Evolutionary conservation across 2,797 vertebrate species (phyloP), one percentile per base, ranked within the genome.

Genomic region (Gastrophryne carolinensis): DNA sequence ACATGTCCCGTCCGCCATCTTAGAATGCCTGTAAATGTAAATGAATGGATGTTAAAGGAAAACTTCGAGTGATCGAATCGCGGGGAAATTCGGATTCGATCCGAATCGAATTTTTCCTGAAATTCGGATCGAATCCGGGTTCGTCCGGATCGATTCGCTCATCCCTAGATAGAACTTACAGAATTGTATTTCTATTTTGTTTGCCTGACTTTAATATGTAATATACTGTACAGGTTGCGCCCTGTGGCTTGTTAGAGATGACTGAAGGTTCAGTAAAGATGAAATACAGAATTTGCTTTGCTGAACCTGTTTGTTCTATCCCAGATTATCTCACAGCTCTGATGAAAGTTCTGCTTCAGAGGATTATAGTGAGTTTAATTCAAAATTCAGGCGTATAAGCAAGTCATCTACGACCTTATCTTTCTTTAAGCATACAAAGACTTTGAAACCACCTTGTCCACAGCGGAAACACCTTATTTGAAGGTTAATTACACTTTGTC

Each of bases 241-340:
- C 6, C 10, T 47, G 24, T 29, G 1, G 24, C 6, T 12, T 54
- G 27, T 17, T 32, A 58, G 29, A 32, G 9, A 3, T 7, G 35
- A 64, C 21, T 44, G 61, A 26, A 30, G 7, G 27, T 35, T n/a
- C 47, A 24, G 64, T 52, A 5, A 21, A 37, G 19, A 54, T 23
- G 24, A 2, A 57, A 10, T 17, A 13, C 57, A 35, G 15, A 41
- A 53, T 10, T 35, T 0, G 54, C 15, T 29, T 64, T 50, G 11
- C 44, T 17, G 75, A 26, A 50, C 11, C 70, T 65, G 27, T 29
- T 23, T 80, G 26, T 79, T 78, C 57, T 39, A 77, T 21, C 56
- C 52, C 4, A 54, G 64, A 66, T 53, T 81, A 12, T 70, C 81
- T 70, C 6, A 78, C 81, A 82, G 69, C 34, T 57, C 23, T 24